These are phyloP conservation scores for Pseudomugil gertrudae DNA, from an alignment of 2,797 vertebrate genomes.

Conservation along the genomic window DNA sequence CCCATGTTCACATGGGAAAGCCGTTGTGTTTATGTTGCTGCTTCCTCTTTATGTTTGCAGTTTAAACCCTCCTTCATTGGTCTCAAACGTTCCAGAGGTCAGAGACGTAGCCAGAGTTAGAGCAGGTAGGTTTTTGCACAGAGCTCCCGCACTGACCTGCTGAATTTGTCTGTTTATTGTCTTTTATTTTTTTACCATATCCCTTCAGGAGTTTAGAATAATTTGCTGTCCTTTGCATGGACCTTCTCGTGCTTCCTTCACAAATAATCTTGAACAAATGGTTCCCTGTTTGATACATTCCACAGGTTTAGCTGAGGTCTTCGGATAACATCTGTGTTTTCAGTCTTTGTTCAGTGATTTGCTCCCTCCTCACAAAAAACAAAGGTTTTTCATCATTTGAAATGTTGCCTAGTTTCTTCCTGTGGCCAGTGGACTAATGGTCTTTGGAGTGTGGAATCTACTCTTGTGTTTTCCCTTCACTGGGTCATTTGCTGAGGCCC, in stretches of 20 bases:
- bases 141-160: conserved; percentile 37
- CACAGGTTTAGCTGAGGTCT: conserved; percentile 58
- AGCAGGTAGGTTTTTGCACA: conserved; percentile 5
- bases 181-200: conserved; percentile 24
- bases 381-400: conserved; percentile 71
- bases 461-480: conserved; percentile 57
- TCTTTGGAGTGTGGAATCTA: conserved; percentile 66
- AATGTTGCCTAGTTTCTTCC: conserved; percentile 72
- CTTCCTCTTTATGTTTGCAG: not conserved
- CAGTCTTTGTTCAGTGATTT: conserved; percentile 51
- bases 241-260: conserved; percentile 49
- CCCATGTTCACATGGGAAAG: not conserved
- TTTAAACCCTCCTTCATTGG: not conserved
- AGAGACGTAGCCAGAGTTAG: not conserved
- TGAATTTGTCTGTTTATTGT: conserved; percentile 36
- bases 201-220: conserved; percentile 13
- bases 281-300: conserved; percentile 66
- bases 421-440: conserved; percentile 68
- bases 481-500: conserved; percentile 68
- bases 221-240: conserved; percentile 36
- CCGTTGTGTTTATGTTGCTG: not conserved
- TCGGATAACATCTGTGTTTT: conserved; percentile 58
- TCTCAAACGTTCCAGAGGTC: not conserved
- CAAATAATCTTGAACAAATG: conserved; percentile 60
- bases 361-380: conserved; percentile 2